These are phyloP conservation scores for Podarcis raffonei DNA, from an alignment of 2,113 vertebrate genomes.

Conservation along the genomic window DNA sequence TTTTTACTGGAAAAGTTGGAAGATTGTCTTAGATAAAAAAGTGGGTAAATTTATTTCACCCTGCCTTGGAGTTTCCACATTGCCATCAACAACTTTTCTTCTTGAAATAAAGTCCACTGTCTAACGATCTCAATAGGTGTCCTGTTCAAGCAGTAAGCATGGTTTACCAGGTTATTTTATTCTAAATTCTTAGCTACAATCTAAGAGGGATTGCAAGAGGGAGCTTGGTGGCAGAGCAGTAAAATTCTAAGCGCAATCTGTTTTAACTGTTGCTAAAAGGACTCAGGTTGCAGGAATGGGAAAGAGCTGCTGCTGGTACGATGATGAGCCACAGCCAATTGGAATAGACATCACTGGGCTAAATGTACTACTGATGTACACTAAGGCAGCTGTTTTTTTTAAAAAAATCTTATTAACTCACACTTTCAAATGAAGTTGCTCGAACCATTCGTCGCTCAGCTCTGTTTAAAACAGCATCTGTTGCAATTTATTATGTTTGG, in stretches of 20 bases:
- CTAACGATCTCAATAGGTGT: neutral
- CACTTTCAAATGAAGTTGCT: neutral
- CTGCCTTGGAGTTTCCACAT: neutral
- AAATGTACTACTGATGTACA: neutral
- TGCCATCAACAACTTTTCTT: neutral
- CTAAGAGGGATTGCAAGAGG: neutral
- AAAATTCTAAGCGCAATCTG: neutral
- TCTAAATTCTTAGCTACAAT: neutral
- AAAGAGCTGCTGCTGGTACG: neutral
- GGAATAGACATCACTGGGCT: neutral
- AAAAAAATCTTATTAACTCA: neutral
- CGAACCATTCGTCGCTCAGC: neutral
- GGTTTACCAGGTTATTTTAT: neutral
- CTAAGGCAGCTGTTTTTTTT: neutral
- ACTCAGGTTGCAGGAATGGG: too few relatives aligned
- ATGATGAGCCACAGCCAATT: neutral
- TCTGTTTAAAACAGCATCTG: neutral
- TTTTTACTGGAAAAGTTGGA: neutral
- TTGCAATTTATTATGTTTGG: neutral
- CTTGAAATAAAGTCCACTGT: neutral
- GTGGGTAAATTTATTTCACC: neutral
- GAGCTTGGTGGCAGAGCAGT: neutral
- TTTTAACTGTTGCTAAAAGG: too few relatives aligned
- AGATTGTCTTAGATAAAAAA: neutral
- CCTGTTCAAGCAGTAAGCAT: neutral